Evolutionary conservation across 2,113 vertebrate genomes (phyloP), one percentile per base, ranked within the genome.

Genomic region (Equus przewalskii): DNA sequence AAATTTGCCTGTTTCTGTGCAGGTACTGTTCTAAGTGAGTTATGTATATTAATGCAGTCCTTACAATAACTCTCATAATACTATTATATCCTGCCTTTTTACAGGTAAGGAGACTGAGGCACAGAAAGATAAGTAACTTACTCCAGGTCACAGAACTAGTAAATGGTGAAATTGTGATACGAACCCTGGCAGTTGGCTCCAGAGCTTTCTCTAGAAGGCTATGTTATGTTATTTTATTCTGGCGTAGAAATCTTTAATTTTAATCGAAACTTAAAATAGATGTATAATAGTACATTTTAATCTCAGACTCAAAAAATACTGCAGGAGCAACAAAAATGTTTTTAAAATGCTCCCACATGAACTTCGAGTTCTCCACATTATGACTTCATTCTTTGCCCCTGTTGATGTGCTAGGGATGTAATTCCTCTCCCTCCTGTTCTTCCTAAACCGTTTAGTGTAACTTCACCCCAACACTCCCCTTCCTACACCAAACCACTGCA

Each of bases 161-260:
- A 90, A 87, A 33, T 76, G 22, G 5, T 80, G 6, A 64, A 81
- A 30, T 69, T 6, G 11, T 91, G 51, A 86, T 86, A 65, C 86
- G 58, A 84, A 84, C 33, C 18, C 19, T 69, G n/a, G 7, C 12
- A 65, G 0, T 65, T 96, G 33, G 28, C 28, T 72, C 14, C 33
- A 70, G 60, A 60, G 44, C 49, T 70, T 96, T 70, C 49, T 58
- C 67, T 89, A 16, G 44, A 87, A 91, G 10, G 11, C 75, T 86
- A 1, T 75, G 6, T 84, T 94, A 44, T 14, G 21, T 82, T 92
- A 33, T 58, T 21, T 82, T 92, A 33, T 58, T 21, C 67, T 92
- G 36, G n/a, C 13, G 26, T 64, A 81, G n/a, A 92, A 92, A 62
- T 79, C 30, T 82, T 96, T 86, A 94, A 58, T 89, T 85, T 89